Percentiles rank a stretch among this genome's conserved stretches.
Conservation (phyloP, 2,888 invertebrate genomes). For the Drosophila picticornis region DNA sequence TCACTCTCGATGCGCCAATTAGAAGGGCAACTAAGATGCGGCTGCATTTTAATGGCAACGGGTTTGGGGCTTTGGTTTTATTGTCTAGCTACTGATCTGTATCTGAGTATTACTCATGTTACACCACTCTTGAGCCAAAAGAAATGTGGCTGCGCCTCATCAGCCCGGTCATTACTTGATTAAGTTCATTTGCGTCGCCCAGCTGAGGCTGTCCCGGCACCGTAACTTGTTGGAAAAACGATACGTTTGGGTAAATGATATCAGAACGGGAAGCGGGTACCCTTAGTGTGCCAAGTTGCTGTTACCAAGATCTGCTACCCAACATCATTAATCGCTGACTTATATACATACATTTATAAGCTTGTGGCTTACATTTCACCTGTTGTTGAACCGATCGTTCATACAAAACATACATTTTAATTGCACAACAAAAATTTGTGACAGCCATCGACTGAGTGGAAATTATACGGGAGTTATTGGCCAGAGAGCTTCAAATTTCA, state of each 20-base stretch:
- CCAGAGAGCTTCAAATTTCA: slow-evolving; percentile 45
- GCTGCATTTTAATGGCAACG: slow-evolving; percentile 67
- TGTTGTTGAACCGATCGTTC: slow-evolving; percentile 45
- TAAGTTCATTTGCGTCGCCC: slow-evolving; percentile 72
- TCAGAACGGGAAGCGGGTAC: slow-evolving; percentile 22
- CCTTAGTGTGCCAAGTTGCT: slow-evolving; percentile 60
- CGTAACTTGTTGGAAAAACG: slow-evolving; percentile 56
- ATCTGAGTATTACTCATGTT: slow-evolving; percentile 73
- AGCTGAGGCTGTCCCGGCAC: slow-evolving; percentile 32
- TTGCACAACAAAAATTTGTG: slow-evolving; percentile 48
- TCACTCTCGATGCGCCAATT: slow-evolving; percentile 53
- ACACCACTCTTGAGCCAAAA: slow-evolving; percentile 49
- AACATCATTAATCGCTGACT: slow-evolving; percentile 51
- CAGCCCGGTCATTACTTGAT: slow-evolving; percentile 77
- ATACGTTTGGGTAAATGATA: slow-evolving; percentile 56
- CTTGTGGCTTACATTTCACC: slow-evolving; percentile 66
- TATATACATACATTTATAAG: slow-evolving; percentile 23
- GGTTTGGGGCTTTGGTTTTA: slow-evolving; percentile 62
- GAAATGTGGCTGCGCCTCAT: slow-evolving; percentile 69
- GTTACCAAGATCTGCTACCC: slow-evolving; percentile 50
- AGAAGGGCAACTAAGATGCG: slow-evolving; percentile 59
- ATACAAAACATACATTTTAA: slow-evolving; percentile 68
- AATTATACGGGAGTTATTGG: slow-evolving; percentile 58
- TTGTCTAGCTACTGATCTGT: slow-evolving; percentile 76
- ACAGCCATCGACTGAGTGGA: slow-evolving; percentile 37